Evolutionary conservation across 2,888 invertebrate species (phyloP).

Genomic region (Meganola albula): DNA sequence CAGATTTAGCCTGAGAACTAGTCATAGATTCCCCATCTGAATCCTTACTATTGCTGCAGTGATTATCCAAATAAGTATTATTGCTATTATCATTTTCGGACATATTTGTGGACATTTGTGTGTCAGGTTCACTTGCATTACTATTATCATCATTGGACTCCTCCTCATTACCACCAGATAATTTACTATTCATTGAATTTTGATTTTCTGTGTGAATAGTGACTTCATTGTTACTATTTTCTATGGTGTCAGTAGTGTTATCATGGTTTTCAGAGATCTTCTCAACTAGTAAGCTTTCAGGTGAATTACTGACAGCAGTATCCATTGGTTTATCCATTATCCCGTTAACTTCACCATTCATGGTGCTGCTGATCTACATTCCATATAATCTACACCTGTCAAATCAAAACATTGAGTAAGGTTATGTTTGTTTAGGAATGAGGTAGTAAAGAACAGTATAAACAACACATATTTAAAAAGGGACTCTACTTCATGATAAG

Average conservation of each 20-base stretch:
- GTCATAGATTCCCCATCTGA: conserved; percentile 31
- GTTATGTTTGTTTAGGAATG: conserved; percentile 40
- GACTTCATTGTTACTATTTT: conserved; percentile 34
- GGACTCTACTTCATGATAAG: conserved; percentile 6
- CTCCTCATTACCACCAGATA: conserved; percentile 15
- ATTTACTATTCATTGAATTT: conserved; percentile 28
- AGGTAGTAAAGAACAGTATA: conserved; percentile 9
- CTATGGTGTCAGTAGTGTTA: conserved; percentile 27
- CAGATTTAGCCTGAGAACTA: conserved; percentile 30
- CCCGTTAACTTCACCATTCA: conserved; percentile 63
- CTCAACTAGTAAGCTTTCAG: conserved; percentile 24
- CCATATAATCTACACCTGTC: conserved; percentile 53
- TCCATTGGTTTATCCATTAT: conserved; percentile 56
- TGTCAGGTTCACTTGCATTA: conserved; percentile 18
- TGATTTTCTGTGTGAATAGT: conserved; percentile 28
- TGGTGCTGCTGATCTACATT: conserved; percentile 46
- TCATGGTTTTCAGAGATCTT: conserved; percentile 23
- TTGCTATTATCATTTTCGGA: conserved; percentile 27
- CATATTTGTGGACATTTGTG: conserved; percentile 13
- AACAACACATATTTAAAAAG: too few species aligned
- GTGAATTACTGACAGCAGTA: conserved; percentile 26
- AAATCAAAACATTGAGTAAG: conserved; percentile 43
- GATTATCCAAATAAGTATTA: conserved; percentile 25
- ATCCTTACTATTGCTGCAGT: conserved; percentile 39
- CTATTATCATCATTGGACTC: conserved; percentile 22